Conservation (phyloP, 2,888 invertebrate genomes). For the Luperina testacea region DNA sequence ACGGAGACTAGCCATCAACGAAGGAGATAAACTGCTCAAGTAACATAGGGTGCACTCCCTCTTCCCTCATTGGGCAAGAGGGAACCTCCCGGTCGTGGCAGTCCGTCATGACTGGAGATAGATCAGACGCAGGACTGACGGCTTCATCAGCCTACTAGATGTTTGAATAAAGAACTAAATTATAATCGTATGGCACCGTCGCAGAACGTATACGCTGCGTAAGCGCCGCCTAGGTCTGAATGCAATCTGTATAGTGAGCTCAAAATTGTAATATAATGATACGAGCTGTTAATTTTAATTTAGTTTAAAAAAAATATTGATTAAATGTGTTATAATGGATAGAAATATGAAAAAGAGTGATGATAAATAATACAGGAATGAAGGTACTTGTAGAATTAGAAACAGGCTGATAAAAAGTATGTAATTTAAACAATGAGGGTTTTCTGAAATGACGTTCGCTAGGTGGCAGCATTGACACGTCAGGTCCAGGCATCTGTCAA, state of each 20-base stretch:
- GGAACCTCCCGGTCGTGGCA: too few relatives aligned
- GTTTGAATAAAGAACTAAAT: constrained; percentile 5
- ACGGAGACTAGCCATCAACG: background rate
- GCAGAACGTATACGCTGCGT: background rate
- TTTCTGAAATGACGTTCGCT: too few relatives aligned
- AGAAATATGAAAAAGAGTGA: background rate
- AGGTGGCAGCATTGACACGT: too few relatives aligned
- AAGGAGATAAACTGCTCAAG: background rate
- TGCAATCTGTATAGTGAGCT: constrained; percentile 20
- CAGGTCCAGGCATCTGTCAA: too few relatives aligned
- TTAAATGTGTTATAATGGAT: background rate
- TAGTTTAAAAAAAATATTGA: background rate
- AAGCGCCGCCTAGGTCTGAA: background rate
- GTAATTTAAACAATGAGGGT: constrained; percentile 9
- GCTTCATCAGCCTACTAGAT: background rate
- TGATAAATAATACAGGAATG: constrained; percentile 9
- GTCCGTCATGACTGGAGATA: too few relatives aligned
- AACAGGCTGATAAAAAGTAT: background rate
- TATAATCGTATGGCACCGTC: background rate
- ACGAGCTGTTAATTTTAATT: background rate
- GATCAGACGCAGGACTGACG: background rate
- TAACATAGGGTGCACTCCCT: background rate
- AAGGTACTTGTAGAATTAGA: background rate
- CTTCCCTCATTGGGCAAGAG: too few relatives aligned
- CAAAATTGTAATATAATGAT: background rate